phyloP scores from a whole-genome alignment of 2,113 vertebrate genomes.

The Elachura formosa region DNA sequence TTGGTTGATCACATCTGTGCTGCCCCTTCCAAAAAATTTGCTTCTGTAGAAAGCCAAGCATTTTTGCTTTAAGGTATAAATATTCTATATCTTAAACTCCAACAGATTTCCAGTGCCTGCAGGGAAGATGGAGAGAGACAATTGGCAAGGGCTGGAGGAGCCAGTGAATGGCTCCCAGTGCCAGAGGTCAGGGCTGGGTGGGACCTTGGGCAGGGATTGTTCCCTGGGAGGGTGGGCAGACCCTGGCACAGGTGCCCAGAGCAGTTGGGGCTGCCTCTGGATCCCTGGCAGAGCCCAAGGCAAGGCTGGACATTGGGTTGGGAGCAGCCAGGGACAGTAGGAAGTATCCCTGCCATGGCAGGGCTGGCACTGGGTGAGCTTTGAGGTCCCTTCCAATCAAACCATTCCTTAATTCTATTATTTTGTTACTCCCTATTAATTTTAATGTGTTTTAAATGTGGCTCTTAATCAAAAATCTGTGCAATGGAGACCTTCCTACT shows the following conservation, averaged over 20 bases:
- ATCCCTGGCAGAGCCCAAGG: neutral
- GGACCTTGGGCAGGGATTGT: neutral
- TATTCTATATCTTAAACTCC: too few relatives aligned
- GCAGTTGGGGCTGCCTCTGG: neutral
- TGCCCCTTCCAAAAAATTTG: neutral
- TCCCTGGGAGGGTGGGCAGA: neutral
- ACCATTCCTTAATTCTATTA: neutral
- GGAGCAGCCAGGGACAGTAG: neutral
- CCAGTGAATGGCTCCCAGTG: neutral
- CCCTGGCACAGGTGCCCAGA: neutral
- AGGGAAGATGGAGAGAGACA: neutral
- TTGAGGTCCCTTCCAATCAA: neutral
- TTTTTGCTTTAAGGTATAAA: neutral
- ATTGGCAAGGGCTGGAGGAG: accelerated
- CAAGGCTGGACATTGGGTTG: neutral
- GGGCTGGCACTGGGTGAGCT: accelerated
- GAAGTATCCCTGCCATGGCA: neutral
- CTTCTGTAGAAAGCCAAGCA: neutral
- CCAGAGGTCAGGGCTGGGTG: neutral
- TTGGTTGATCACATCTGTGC: neutral
- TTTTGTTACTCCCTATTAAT: neutral
- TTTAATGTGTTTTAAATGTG: neutral
- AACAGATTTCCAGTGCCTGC: neutral
- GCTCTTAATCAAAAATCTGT: neutral
- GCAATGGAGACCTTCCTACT: neutral